Conservation (phyloP, 2,113 vertebrate species). For the Anthoscopus minutus region DNA sequence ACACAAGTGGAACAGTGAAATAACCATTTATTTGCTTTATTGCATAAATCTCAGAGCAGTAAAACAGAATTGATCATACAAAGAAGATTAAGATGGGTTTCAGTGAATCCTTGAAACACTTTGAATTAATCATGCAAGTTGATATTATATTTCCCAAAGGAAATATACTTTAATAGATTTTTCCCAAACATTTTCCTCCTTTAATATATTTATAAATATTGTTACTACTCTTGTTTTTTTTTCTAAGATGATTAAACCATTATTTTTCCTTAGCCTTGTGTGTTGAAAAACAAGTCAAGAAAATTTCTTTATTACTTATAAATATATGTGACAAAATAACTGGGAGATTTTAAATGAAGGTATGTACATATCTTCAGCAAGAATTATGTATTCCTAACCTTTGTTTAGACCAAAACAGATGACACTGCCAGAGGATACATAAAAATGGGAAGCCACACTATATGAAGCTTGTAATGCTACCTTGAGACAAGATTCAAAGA, state of each 20-base stretch:
- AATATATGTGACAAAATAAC: not conserved
- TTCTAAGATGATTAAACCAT: not conserved
- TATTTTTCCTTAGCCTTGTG: not conserved
- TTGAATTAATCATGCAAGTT: conserved; percentile 23
- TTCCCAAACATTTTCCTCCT: not conserved
- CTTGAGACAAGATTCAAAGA: not conserved
- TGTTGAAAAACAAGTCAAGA: not conserved
- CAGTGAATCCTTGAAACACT: not conserved
- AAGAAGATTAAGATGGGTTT: conserved; percentile 28
- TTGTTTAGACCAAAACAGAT: not conserved
- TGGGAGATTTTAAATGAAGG: not conserved
- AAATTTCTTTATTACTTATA: not conserved
- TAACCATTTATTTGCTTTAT: conserved; percentile 28
- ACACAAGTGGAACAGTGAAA: not conserved
- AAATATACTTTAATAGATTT: conserved; percentile 19
- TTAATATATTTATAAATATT: conserved; percentile 15
- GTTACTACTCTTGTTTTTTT: not conserved
- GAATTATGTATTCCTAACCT: not conserved
- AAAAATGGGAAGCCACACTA: not conserved
- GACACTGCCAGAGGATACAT: not conserved
- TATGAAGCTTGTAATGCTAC: not conserved
- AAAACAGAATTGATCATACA: conserved; percentile 44
- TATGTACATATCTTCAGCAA: not conserved
- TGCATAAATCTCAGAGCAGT: conserved; percentile 35
- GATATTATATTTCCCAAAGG: not conserved